Evolutionary conservation across 1,140 invertebrate genomes (phyloP), one percentile per base, ranked within the genome.

Genomic region (Chelonus insularis): DNA sequence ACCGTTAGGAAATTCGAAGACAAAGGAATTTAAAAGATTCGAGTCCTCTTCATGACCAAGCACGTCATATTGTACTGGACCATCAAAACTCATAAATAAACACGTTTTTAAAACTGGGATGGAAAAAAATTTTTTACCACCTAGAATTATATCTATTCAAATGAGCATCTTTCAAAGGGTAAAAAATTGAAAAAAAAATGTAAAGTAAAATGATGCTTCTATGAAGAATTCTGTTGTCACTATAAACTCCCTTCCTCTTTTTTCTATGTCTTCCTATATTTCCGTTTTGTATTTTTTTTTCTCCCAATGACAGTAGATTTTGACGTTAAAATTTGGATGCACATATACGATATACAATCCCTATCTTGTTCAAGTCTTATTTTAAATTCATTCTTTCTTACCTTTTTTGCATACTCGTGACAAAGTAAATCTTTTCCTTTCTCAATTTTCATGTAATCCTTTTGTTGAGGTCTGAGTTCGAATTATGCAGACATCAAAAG

Each of bases 121-220:
- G 50, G 45, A 65, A 60, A 57, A 58, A 51, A 61, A 54, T 34
- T 23, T 41, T 16, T 25, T 25, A 58, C 56, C 56, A 45, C 29
- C 29, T 39, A 55, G 43, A 59, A 45, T 48, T 45, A 58, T 74
- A 72, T 74, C 69, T 73, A 77, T 77, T 76, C 70, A 77, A 77
- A 77, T 73, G 73, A 77, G 68, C 68, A 70, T 48, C 67, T 39
- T 45, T 43, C 20, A 47, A 37, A 5, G 18, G 20, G 9, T 9
- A 51, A 41, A 54, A 54, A 54, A 51, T 21, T 7, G 34, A 14
- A 34, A 34, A 32, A 34, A 14, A 34, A 51, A 32, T 48, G 9
- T 16, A 34, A 32, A 32, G 6, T 11, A 14, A 16, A 32, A 12
- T 47, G 20, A 11, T 11, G 43, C 12, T 4, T 45, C 36, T 34